Base-by-base conservation (phyloP, 2,113 vertebrate species). In the Phaethon lepturus region DNA sequence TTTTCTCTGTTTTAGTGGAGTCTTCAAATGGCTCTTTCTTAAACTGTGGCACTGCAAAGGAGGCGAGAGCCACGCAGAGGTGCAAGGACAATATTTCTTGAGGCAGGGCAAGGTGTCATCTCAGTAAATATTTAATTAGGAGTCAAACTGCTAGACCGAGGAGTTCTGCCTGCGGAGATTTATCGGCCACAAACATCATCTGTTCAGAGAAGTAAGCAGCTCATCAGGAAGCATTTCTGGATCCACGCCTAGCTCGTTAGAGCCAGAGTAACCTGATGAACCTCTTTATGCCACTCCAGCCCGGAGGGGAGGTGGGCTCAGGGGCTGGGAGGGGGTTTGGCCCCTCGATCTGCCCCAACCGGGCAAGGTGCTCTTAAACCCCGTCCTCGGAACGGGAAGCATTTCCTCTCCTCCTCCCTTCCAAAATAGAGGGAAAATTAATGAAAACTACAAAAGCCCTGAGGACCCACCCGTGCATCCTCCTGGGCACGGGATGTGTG, bases 81-180 rank as follows among this genome's bases (percentile, higher is more conserved):
- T 90, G 94, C 90, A 88, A 94, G 87, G 85, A 90, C 9, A 13
- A 79, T 88, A 79, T 90, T 95, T 97, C 96, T 80, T 25, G 60
- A 75, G 56, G 86, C 83, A 92, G 93, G 73, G 88, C 24, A 25
- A 89, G 87, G 33, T 52, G 93, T 75, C 89, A 80, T 67, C 86
- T 38, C 74, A 28, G 81, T 92, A 95, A 97, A 96, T 69, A 90
- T 62, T 86, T 94, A 92, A 96, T 93, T 79, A 92, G 85, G 92
- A 95, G 85, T 75, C 94, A 90, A 94, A 76, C 64, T 59, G 72
- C 93, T 92, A 62, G 68, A 77, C 83, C 50, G 81, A 67, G 45
- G 64, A 60, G 40, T 44, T 88, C 17, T 74, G 68, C 67, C 62
- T 63, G 85, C 4, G 23, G 83, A 53, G 50, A 93, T 76, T 69